Base-by-base conservation (phyloP, 1,140 invertebrate genomes). In the Drosophila ercepeae region DNA sequence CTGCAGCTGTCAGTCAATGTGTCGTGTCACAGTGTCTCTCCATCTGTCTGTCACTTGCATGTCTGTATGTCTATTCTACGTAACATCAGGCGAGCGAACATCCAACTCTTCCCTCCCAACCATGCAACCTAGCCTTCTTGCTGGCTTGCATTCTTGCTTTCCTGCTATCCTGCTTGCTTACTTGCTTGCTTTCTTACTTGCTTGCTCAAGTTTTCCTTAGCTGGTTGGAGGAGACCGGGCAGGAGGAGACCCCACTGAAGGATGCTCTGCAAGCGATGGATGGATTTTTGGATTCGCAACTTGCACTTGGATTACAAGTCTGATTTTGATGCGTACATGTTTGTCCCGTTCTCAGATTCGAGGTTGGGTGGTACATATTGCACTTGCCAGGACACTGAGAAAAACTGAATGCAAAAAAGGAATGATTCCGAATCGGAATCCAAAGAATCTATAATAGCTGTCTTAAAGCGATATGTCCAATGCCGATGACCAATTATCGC, bases 1-100 rank as follows among this genome's bases (percentile, higher is more conserved):
- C 82, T 90, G 83, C 74, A 88, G 86, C 88, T 90, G 88, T 90
- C 88, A 90, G 88, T 90, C 88, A 90, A 89, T 90, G 88, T 90
- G 88, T 90, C 83, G 83, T 89, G 84, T 89, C 84, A 89, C 83
- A 89, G 71, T 90, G 88, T 88, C 88, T 90, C 78, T 90, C 78
- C 88, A 90, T 78, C 88, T 90, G 86, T 88, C 82, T 90, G 88
- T 90, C 88, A 90, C 71, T 83, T 82, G 82, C 88, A 89, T 89
- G 78, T 83, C 82, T 83, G 52, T 72, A 63, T 88, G 77, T 89
- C 83, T 89, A 82, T 89, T 75, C 88, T 88, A 90, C 88, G 88
- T 90, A 88, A 90, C 88, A 90, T 89, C 88, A 88, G 68, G 64
- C 67, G 57, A 71, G 71, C 64, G 72, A 77, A 64, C 51, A 55